Conservation (phyloP, 2,888 invertebrate genomes). For the Neoaliturus tenellus region DNA sequence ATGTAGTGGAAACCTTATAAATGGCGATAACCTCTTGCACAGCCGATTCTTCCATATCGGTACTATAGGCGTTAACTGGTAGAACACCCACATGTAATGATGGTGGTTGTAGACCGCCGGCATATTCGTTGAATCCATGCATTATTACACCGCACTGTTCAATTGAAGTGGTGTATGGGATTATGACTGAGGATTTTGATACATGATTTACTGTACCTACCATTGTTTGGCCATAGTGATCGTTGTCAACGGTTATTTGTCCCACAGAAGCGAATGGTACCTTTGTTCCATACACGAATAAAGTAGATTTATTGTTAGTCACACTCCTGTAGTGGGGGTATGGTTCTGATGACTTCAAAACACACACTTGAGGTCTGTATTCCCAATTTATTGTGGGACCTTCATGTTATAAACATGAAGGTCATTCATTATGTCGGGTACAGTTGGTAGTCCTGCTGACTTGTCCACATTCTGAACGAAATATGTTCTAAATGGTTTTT, state of each 20-base stretch:
- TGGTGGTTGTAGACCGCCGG: too few species aligned
- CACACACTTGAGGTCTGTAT: constrained; percentile 34
- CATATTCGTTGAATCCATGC: too few species aligned
- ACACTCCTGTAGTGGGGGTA: constrained; percentile 16
- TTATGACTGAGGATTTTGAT: too few species aligned
- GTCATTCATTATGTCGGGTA: constrained; percentile 26
- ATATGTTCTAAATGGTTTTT: constrained; percentile 15
- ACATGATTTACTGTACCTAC: too few species aligned
- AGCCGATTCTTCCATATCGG: too few species aligned
- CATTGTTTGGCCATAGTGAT: background rate
- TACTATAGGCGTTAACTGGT: too few species aligned
- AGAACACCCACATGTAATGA: too few species aligned
- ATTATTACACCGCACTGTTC: too few species aligned
- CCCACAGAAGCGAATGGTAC: background rate
- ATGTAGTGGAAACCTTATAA: too few species aligned
- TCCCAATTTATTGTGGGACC: constrained; percentile 17
- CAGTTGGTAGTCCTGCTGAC: background rate
- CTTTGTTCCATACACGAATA: constrained; percentile 1
- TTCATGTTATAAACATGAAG: background rate
- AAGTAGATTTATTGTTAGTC: background rate
- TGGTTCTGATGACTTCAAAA: background rate
- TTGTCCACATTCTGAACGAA: background rate
- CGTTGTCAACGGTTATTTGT: background rate
- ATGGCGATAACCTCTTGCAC: too few species aligned
- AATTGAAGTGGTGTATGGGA: too few species aligned